Base-by-base conservation (phyloP, 2,113 vertebrate species). In the Hypomesus transpacificus region DNA sequence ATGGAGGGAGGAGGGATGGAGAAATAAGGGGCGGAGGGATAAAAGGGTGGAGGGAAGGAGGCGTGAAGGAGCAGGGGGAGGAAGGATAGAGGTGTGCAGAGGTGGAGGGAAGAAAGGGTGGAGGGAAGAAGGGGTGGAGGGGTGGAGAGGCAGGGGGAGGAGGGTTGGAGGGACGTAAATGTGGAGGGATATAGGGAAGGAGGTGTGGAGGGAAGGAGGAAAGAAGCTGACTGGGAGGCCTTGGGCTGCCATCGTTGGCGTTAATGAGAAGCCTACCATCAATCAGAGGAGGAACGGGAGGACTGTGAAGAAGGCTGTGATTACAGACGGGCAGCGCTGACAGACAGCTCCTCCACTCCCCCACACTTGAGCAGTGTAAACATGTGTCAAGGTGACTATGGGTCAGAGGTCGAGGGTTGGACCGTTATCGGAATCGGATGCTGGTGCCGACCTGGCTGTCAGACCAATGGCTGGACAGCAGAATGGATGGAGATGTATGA, bases 251-350 rank as follows among this genome's bases (percentile, higher is more conserved):
- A 46, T 46, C 7, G 68, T 70, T 56, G 68, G 80, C 46, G 24
- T 81, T 89, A 90, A 89, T 87, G 80, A 89, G 86, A 90, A 82
- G 75, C 70, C 74, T 77, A 75, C 76, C 82, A 88, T 89, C 86
- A 88, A 86, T 88, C 85, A 83, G 34, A 24, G 18, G 52, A 18
- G 61, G 26, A 8, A 28, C 81, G 81, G 65, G 73, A 81, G 80
- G 84, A 87, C 85, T 87, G 84, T 89, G 89, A 91, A 91, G 87
- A 89, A 90, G 80, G 74, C 73, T 83, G 77, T 77, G 79, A 87
- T 87, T 83, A 85, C 69, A 59, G 56, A 79, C 74, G 80, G 71
- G 67, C 20, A 22, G 56, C 16, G 11, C 53, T 53, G 70, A 39
- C 50, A 52, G 58, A 53, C 53, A 4, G 70, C 64, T 46, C 56